Percentiles rank a stretch among this genome's conserved stretches.
Evolutionary conservation across 2,888 invertebrate genomes (phyloP).

Genomic region (Plebejus anna): DNA sequence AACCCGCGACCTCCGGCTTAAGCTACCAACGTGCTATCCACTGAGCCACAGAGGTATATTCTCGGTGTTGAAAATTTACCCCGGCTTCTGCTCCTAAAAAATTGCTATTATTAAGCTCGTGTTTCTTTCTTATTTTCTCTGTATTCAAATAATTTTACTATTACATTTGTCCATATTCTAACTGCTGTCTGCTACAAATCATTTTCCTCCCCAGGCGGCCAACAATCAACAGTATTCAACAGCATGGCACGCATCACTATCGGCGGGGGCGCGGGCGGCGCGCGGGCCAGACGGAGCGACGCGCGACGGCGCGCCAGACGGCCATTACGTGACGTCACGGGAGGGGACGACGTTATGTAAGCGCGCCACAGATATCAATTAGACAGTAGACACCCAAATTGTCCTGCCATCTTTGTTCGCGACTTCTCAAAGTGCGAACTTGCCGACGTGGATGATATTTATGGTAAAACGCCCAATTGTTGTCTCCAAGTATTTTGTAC

Average conservation of each 20-base stretch:
- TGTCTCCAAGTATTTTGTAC: background rate
- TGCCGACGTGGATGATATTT: background rate
- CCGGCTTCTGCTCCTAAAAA: too few relatives aligned
- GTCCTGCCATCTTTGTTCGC: slow-evolving; percentile 28
- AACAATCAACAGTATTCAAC: slow-evolving; percentile 93
- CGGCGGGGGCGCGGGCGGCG: slow-evolving; percentile 85
- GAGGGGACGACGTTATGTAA: slow-evolving; percentile 56
- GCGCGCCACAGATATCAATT: slow-evolving; percentile 52
- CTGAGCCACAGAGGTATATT: too few relatives aligned
- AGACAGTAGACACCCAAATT: slow-evolving; percentile 45
- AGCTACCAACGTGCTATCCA: too few relatives aligned
- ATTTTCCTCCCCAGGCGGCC: slow-evolving; percentile 82
- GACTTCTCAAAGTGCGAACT: slow-evolving; percentile 13
- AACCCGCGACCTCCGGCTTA: too few relatives aligned
- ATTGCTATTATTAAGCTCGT: too few relatives aligned
- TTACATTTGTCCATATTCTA: too few relatives aligned
- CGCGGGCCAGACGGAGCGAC: slow-evolving; percentile 62
- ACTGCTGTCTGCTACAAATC: background rate
- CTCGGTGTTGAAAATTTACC: too few relatives aligned
- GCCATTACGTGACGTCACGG: slow-evolving; percentile 65
- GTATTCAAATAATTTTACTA: too few relatives aligned
- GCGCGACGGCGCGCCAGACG: slow-evolving; percentile 58
- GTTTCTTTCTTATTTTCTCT: too few relatives aligned
- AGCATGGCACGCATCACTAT: slow-evolving; percentile 93
- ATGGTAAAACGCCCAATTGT: background rate